Evolutionary conservation across 2,797 vertebrate species (phyloP).

Genomic region (Diceros bicornis): DNA sequence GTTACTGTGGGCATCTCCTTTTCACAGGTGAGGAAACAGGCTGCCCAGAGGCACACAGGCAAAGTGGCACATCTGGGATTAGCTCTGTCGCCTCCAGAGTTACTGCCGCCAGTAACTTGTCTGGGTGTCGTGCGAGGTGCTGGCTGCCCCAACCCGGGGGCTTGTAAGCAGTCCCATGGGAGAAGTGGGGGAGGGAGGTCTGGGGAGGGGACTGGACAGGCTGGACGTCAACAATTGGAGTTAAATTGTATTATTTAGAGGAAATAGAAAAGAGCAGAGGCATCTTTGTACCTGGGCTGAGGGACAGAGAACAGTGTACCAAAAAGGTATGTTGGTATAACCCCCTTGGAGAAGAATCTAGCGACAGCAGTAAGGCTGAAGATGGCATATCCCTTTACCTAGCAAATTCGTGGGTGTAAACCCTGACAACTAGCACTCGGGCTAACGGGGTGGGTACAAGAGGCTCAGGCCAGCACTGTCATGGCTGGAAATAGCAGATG

Average conservation of each 20-base stretch:
- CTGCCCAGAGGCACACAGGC: neutral
- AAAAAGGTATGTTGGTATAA: neutral
- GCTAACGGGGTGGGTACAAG: neutral
- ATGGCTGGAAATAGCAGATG: neutral
- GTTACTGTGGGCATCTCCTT: no score
- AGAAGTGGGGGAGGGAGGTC: neutral
- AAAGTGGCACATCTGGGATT: neutral
- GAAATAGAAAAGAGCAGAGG: neutral
- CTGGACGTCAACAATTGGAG: neutral
- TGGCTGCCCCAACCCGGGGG: neutral
- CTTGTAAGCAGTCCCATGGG: rapidly evolving
- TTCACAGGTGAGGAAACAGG: neutral
- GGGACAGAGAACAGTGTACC: neutral
- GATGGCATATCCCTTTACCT: neutral
- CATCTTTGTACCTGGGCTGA: neutral
- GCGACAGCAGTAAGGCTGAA: neutral
- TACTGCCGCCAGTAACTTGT: neutral
- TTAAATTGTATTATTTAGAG: neutral
- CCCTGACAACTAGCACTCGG: neutral
- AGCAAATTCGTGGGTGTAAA: neutral
- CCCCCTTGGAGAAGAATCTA: neutral
- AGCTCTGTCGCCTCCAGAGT: neutral
- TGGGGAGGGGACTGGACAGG: neutral
- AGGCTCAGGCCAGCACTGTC: rapidly evolving
- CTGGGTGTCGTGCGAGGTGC: neutral